These are phyloP conservation scores for Lemur catta DNA, from an alignment of 2,797 vertebrate genomes.

Conservation along the genomic window DNA sequence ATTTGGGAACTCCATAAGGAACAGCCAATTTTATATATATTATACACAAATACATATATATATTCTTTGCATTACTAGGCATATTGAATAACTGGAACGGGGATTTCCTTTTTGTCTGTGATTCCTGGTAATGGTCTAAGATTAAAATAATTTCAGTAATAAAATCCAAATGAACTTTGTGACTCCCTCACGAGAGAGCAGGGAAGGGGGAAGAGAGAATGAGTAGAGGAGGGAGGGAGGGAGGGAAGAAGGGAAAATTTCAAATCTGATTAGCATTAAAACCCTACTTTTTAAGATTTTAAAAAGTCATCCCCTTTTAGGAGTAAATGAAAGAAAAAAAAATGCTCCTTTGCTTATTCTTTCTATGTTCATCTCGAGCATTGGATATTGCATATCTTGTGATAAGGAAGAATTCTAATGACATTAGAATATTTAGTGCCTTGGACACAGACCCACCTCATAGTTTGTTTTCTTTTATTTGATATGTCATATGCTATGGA, in stretches of 20 bases:
- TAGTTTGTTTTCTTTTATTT: conserved; percentile 33
- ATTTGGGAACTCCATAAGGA: not conserved
- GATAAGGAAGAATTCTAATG: conserved; percentile 67
- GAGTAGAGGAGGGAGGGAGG: not conserved
- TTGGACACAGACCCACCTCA: conserved; percentile 42
- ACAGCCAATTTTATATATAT: not conserved
- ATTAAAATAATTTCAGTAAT: conserved; percentile 74
- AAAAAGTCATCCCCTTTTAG: conserved; percentile 58
- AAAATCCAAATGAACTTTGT: conserved; percentile 68
- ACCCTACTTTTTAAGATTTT: conserved; percentile 42
- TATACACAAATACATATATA: no score
- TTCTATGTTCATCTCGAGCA: conserved; percentile 72
- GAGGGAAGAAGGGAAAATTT: not conserved
- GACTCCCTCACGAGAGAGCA: conserved; percentile 26
- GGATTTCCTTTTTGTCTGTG: conserved; percentile 3
- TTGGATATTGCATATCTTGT: conserved; percentile 61
- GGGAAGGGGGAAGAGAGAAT: not conserved
- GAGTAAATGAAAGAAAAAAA: conserved; percentile 41
- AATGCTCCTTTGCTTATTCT: not conserved
- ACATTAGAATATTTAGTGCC: conserved; percentile 67
- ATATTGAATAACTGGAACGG: conserved; percentile 1
- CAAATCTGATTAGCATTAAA: conserved; percentile 74
- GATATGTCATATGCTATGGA: conserved; percentile 34
- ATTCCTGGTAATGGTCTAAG: conserved; percentile 23
- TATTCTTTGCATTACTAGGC: not conserved